Evolutionary conservation across 2,888 invertebrate species (phyloP).

Genomic region (Lasioglossum morio): DNA sequence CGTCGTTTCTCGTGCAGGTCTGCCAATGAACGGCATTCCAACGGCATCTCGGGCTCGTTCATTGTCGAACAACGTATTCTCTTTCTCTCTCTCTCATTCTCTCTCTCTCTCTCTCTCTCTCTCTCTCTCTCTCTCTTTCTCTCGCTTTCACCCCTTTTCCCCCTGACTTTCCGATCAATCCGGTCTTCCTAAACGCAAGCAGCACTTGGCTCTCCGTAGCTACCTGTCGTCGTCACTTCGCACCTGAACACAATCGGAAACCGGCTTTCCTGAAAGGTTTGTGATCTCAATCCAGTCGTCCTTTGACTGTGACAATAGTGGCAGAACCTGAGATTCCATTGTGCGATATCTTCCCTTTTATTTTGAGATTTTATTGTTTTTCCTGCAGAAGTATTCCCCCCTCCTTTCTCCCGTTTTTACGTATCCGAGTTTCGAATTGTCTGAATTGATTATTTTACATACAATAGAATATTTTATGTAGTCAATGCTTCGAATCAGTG

Average conservation of each 20-base stretch:
- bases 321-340: neutral
- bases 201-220: neutral
- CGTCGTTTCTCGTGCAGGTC: slow-evolving; percentile 59
- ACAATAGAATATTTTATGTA: neutral
- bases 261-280: neutral
- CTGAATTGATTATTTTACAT: neutral
- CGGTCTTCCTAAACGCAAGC: slow-evolving; percentile 49
- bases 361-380: neutral
- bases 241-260: slow-evolving; percentile 38
- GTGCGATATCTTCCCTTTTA: neutral
- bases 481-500: too few relatives aligned
- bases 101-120: neutral
- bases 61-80: slow-evolving; percentile 53
- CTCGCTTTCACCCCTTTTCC: neutral
- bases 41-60: slow-evolving; percentile 65
- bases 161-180: slow-evolving; percentile 55
- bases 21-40: slow-evolving; percentile 71
- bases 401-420: neutral
- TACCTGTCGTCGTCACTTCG: slow-evolving; percentile 55
- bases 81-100: neutral
- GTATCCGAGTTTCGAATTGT: neutral
- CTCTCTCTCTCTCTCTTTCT: neutral
- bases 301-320: neutral
- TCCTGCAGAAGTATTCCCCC: neutral
- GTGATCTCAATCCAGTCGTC: neutral